Evolutionary conservation across 2,797 vertebrate species (phyloP).

Genomic region (Tokudaia tokunoshimensis): DNA sequence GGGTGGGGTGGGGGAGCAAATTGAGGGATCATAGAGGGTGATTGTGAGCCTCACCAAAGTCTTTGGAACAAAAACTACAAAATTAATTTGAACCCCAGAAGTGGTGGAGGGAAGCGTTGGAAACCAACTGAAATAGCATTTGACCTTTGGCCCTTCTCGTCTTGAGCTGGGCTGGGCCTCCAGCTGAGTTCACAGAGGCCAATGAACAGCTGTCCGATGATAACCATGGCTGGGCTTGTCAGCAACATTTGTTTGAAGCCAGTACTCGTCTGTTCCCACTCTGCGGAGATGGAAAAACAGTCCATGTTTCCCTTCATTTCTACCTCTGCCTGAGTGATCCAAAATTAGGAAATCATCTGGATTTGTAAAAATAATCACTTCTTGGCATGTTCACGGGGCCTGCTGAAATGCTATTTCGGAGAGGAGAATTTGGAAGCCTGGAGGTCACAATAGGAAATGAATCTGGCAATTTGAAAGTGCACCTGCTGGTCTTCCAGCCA

Average conservation of each 20-base stretch:
- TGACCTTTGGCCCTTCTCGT: constrained; percentile 77
- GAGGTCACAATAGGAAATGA: constrained; percentile 83
- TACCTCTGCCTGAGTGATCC: constrained; percentile 69
- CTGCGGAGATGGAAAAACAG: constrained; percentile 64
- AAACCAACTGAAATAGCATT: constrained; percentile 69
- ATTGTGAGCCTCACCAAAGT: neutral
- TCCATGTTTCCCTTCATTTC: constrained; percentile 60
- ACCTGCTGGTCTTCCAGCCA: constrained; percentile 78
- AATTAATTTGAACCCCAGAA: constrained; percentile 75
- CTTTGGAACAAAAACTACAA: constrained; percentile 66
- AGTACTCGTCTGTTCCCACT: constrained; percentile 54
- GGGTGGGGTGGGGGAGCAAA: neutral
- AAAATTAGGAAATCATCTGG: constrained; percentile 85
- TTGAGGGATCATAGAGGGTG: neutral
- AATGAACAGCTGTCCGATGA: constrained; percentile 76
- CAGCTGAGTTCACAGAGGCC: constrained; percentile 76
- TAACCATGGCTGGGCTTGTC: constrained; percentile 65
- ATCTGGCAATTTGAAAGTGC: constrained; percentile 79
- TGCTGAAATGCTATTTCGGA: constrained; percentile 80
- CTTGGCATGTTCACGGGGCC: constrained; percentile 76
- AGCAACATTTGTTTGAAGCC: constrained; percentile 69
- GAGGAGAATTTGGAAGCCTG: constrained; percentile 76
- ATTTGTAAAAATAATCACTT: constrained; percentile 84
- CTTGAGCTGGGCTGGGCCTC: constrained; percentile 61
- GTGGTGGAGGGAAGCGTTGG: constrained; percentile 45